A percentile compares a stretch with the other conserved stretches of the same genome.
Conservation (phyloP, 2,113 vertebrate genomes). For the Pongo pygmaeus region DNA sequence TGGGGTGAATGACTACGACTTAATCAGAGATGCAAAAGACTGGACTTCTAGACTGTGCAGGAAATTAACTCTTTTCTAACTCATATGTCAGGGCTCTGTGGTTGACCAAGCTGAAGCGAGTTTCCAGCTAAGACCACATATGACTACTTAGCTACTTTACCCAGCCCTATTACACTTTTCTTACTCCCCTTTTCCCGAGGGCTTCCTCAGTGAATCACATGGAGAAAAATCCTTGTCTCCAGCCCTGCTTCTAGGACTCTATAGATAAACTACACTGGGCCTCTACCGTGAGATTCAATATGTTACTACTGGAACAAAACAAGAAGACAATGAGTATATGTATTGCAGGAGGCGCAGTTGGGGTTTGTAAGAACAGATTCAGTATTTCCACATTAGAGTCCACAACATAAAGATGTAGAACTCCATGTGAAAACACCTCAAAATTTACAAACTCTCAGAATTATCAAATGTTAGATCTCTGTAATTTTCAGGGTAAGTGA, state of each 20-base stretch:
- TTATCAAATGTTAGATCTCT: background rate
- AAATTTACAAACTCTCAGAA: background rate
- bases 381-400: rapidly evolving
- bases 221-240: background rate
- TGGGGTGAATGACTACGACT: too few relatives aligned
- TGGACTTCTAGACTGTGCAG: background rate
- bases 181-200: background rate
- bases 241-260: background rate
- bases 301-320: background rate
- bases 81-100: background rate
- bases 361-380: rapidly evolving
- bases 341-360: rapidly evolving
- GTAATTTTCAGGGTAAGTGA: background rate
- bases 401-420: background rate
- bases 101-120: rapidly evolving
- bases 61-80: background rate
- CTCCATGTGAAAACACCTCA: background rate
- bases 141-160: background rate
- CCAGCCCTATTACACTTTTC: rapidly evolving
- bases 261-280: background rate
- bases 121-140: background rate
- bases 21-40: background rate
- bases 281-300: background rate
- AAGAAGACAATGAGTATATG: rapidly evolving
- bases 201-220: rapidly evolving